Percentiles rank a stretch among this genome's conserved stretches.
These are phyloP conservation scores for Lasioglossum oenotherae DNA, from an alignment of 2,888 invertebrate genomes.

Conservation along the genomic window DNA sequence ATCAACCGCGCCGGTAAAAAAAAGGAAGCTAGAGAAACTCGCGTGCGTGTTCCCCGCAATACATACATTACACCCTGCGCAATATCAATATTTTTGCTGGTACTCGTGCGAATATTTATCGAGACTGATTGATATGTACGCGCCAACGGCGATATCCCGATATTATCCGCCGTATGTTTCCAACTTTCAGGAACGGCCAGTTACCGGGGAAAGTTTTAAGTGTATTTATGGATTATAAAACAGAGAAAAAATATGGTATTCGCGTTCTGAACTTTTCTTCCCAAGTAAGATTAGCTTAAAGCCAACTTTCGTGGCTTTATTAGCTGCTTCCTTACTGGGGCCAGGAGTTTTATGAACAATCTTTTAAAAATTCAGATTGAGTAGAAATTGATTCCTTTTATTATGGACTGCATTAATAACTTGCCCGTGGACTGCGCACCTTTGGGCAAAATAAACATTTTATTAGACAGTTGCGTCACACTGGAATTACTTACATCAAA, in stretches of 20 bases:
- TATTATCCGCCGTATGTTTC: slow-evolving; percentile 5
- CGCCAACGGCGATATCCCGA: slow-evolving; percentile 3
- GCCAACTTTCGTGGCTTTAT: background rate
- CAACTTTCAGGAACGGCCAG: background rate
- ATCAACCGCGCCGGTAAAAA: background rate
- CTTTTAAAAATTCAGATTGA: background rate
- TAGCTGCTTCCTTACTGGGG: background rate
- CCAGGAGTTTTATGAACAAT: background rate
- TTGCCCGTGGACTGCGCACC: no score
- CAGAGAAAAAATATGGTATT: background rate
- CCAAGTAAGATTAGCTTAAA: background rate
- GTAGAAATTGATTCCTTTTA: background rate
- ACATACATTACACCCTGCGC: slow-evolving; percentile 9
- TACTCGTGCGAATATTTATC: slow-evolving; percentile 45
- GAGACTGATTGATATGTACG: slow-evolving; percentile 28
- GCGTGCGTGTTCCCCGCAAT: background rate
- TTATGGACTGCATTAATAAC: background rate
- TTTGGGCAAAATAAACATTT: no score
- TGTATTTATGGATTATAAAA: background rate
- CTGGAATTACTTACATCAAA: no score
- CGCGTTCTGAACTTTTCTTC: background rate
- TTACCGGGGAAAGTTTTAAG: background rate
- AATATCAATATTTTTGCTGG: slow-evolving; percentile 39
- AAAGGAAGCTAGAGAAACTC: background rate
- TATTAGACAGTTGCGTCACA: no score